Conservation (phyloP, 2,113 vertebrate genomes). For the Cyanoderma ruficeps region DNA sequence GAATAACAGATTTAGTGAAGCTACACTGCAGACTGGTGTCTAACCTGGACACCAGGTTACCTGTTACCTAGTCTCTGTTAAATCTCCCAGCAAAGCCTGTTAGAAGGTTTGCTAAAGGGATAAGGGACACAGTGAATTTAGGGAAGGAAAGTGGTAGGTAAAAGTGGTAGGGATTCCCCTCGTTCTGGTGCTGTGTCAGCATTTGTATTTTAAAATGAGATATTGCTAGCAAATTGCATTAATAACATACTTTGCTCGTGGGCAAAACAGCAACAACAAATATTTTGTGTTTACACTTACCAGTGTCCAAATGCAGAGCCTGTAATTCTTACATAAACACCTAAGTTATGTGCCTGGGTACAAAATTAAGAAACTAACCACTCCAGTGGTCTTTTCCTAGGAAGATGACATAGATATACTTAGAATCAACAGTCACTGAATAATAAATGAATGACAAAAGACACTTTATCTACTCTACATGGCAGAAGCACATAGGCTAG, state of each 20-base stretch:
- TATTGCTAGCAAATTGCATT: background rate
- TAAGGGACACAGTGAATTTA: background rate
- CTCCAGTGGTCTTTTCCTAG: background rate
- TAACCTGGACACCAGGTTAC: background rate
- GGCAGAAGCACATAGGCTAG: background rate
- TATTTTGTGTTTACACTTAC: background rate
- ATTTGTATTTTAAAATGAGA: background rate
- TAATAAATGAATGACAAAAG: background rate
- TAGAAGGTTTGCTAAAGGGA: background rate
- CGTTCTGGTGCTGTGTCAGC: background rate
- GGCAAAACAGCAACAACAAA: background rate
- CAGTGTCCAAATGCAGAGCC: background rate
- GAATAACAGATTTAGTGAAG: background rate
- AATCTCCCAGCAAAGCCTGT: background rate
- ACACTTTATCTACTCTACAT: background rate
- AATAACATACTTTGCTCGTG: background rate
- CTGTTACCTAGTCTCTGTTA: background rate
- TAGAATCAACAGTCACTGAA: background rate
- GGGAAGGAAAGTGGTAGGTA: background rate
- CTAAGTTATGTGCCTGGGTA: background rate
- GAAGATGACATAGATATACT: background rate
- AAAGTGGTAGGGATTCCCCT: background rate
- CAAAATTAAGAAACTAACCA: background rate
- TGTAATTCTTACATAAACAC: background rate
- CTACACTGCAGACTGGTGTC: background rate